Conservation (phyloP, 2,113 vertebrate species). For the Eidolon helvum region DNA sequence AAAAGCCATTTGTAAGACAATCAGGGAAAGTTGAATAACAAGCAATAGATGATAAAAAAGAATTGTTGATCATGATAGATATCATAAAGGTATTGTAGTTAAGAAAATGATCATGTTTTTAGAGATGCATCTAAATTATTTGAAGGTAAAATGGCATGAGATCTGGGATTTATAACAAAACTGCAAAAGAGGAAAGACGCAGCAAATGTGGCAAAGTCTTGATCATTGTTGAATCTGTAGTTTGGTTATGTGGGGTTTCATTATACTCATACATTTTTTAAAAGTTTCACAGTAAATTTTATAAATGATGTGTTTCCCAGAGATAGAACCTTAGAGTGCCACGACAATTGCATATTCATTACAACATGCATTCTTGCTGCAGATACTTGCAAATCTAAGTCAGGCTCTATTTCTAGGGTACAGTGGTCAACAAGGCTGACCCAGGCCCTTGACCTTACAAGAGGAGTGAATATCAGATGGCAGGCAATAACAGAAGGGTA, state of each 20-base stretch:
- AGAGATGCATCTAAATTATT: neutral
- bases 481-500: neutral
- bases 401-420: neutral
- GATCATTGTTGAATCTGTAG: neutral
- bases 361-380: neutral
- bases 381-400: accelerated
- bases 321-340: neutral
- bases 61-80: neutral
- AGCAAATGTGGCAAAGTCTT: neutral
- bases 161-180: neutral
- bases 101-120: neutral
- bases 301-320: neutral
- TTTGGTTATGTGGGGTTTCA: neutral
- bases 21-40: neutral
- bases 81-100: neutral
- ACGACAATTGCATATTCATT: too few relatives aligned
- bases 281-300: neutral
- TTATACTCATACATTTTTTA: neutral
- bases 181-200: neutral
- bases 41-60: neutral
- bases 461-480: neutral
- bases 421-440: neutral
- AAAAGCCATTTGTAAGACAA: neutral
- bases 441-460: neutral
- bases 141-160: neutral